Evolutionary conservation across 2,888 invertebrate genomes (phyloP).

Genomic region (Congeria kusceri): DNA sequence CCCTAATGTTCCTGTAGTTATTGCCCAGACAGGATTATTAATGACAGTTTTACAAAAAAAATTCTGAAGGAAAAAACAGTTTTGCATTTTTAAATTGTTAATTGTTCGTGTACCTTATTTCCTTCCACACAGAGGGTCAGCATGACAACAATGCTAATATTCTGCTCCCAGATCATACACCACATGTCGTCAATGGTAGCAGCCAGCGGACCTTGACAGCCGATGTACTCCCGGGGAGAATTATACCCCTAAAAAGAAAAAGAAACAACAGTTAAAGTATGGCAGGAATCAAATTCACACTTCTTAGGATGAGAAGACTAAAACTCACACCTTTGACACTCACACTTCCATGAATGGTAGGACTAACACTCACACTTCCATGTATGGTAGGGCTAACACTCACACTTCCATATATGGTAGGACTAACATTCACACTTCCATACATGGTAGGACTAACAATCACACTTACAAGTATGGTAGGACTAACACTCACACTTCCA

Average conservation of each 20-base stretch:
- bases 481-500: too few relatives aligned
- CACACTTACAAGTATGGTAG: too few relatives aligned
- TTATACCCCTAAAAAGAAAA: slow-evolving; percentile 53
- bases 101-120: slow-evolving; percentile 51
- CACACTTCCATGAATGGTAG: background rate
- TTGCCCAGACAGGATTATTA: too few relatives aligned
- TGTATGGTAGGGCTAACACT: too few relatives aligned
- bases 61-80: too few relatives aligned
- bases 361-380: background rate
- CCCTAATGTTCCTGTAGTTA: too few relatives aligned
- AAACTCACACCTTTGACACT: background rate
- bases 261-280: background rate
- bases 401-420: too few relatives aligned
- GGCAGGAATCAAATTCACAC: background rate
- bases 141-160: slow-evolving; percentile 66
- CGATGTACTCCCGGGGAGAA: slow-evolving; percentile 64
- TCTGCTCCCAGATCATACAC: slow-evolving; percentile 72
- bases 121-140: slow-evolving; percentile 67
- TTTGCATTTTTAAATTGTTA: too few relatives aligned
- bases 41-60: too few relatives aligned
- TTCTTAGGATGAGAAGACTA: background rate
- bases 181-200: slow-evolving; percentile 70
- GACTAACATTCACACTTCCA: too few relatives aligned
- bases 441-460: too few relatives aligned
- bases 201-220: slow-evolving; percentile 67